Base-by-base conservation (phyloP, 2,113 vertebrate species). In the Entosphenus tridentatus region DNA sequence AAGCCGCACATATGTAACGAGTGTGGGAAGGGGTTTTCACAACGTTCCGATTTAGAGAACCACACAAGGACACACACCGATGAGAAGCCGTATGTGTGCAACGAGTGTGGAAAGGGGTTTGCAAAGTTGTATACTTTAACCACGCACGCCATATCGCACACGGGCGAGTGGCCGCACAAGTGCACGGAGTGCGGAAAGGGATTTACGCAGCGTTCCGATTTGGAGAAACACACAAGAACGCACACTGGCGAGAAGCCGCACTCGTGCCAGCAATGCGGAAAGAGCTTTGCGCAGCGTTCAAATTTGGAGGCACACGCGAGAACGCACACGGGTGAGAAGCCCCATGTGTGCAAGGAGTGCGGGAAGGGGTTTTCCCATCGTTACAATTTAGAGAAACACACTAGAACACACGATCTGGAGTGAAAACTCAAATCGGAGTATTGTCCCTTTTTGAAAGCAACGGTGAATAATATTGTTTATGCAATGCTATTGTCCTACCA, bases 71-170 rank as follows among this genome's bases (percentile, higher is more conserved):
- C 83, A 1, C 87, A 88, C 78, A 87, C 84, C 0, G 86, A 83
- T 2, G 85, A 87, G 75, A 83, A 84, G 57, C 86, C 84, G 3
- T 86, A 81, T 77, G 85, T 86, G 79, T 88, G 85, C 73, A 78
- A 81, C 10, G 81, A 80, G 56, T 88, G 62, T 2, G 62, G 62
- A 11, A 65, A 65, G 21, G 62, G 62, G 11, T 65, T 65, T 21
- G n/a, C 21, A 65, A 65, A 65, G n/a, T 16, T 16, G 21, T 65
- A n/a, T 21, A 65, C n/a, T 9, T 65, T 65, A 21, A 21, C 9
- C 21, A 21, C 62, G n/a, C 62, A 65, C 62, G 21, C 21, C 8
- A 65, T n/a, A 11, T 65, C n/a, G 9, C 62, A 65, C 21, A 65
- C 62, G 2, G 62, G 62, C 10, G 62, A 65, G 62, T 21, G 62